phyloP scores from a whole-genome alignment of 2,113 vertebrate genomes.

The Notarius quadriscutis region DNA sequence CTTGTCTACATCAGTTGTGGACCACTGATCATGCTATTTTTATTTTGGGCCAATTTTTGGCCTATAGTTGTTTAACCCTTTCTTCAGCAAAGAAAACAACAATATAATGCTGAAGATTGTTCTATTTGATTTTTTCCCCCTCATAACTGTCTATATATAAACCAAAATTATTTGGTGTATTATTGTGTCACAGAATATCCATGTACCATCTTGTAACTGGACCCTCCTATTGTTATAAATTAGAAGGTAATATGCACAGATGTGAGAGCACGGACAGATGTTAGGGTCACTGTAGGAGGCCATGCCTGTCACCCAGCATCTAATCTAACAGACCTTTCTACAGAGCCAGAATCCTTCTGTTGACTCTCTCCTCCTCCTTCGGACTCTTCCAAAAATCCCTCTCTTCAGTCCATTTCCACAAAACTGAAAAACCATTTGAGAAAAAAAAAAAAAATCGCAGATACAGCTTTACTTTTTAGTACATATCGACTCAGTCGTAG shows the following conservation, averaged over 20 bases:
- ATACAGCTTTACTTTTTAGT: conserved; percentile 2
- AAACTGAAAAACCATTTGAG: neutral
- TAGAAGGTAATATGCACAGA: conserved; percentile 50
- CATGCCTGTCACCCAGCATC: conserved; percentile 63
- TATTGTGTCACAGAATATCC: neutral
- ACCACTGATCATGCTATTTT: neutral
- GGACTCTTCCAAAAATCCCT: neutral
- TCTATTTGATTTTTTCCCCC: neutral
- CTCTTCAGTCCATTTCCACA: neutral
- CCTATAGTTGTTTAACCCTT: neutral
- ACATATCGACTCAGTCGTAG: neutral
- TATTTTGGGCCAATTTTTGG: conserved; percentile 14
- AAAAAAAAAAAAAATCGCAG: neutral
- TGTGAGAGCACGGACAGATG: conserved; percentile 66
- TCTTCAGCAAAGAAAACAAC: neutral
- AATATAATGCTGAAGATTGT: neutral
- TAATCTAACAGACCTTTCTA: conserved; percentile 43
- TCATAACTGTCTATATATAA: neutral
- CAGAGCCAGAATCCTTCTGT: neutral
- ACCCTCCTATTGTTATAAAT: conserved; percentile 5
- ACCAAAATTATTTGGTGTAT: neutral
- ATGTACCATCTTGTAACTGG: neutral
- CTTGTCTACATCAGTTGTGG: conserved; percentile 30
- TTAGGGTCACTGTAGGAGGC: conserved; percentile 63
- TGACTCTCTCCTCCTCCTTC: neutral